These are phyloP conservation scores for Siphamia tubifer DNA, from an alignment of 2,113 vertebrate genomes.

Conservation along the genomic window DNA sequence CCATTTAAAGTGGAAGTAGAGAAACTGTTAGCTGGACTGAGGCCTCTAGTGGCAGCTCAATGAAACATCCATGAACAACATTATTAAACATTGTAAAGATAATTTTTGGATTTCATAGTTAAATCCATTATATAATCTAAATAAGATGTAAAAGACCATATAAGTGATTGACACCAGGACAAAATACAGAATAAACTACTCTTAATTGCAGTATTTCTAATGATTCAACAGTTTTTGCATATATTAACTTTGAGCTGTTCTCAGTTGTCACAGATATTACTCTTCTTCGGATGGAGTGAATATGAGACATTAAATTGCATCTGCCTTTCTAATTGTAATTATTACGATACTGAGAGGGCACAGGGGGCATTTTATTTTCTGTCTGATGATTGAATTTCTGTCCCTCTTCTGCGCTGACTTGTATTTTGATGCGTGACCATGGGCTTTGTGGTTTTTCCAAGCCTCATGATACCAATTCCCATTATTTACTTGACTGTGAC, in stretches of 20 bases:
- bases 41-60: conserved; percentile 45
- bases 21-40: conserved; percentile 18
- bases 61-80: conserved; percentile 4
- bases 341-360: conserved; percentile 56
- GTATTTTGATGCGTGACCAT: conserved; percentile 64
- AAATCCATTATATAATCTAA: neutral
- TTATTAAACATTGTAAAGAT: neutral
- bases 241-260: neutral
- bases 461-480: conserved; percentile 71
- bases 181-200: neutral
- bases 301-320: conserved; percentile 36
- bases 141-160: no score
- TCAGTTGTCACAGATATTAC: conserved; percentile 10
- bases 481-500: conserved; percentile 80
- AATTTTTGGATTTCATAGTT: neutral
- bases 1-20: conserved; percentile 23
- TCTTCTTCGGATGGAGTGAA: conserved; percentile 13
- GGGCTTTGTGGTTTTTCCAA: conserved; percentile 65
- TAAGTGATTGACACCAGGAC: no score
- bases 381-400: conserved; percentile 72
- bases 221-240: neutral
- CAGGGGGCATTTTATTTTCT: conserved; percentile 68
- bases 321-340: conserved; percentile 55
- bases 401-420: conserved; percentile 47
- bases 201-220: neutral